Conservation (phyloP, 2,888 invertebrate genomes). For the Monoplex corrugatus region DNA sequence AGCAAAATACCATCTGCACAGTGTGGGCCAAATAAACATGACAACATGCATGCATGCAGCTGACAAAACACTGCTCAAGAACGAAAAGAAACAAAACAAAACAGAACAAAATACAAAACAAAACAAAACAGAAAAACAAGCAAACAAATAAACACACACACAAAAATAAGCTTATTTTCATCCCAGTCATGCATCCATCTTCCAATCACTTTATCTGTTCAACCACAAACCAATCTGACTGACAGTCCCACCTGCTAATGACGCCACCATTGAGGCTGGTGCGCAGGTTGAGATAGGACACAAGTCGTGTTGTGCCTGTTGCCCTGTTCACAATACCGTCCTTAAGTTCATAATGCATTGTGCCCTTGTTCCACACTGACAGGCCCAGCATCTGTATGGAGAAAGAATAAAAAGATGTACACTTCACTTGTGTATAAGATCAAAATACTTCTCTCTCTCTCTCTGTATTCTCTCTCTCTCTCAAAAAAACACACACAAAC, state of each 20-base stretch:
- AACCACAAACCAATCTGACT: too few relatives aligned
- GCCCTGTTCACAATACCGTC: conserved; percentile 71
- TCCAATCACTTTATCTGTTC: background rate
- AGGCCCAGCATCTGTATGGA: conserved; percentile 84
- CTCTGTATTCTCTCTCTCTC: too few relatives aligned
- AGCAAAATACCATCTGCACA: too few relatives aligned
- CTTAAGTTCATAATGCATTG: conserved; percentile 69
- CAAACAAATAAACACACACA: background rate
- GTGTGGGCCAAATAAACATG: too few relatives aligned
- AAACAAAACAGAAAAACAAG: background rate
- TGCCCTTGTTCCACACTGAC: conserved; percentile 82
- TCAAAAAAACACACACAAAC: too few relatives aligned
- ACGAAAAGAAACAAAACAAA: background rate
- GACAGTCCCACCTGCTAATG: conserved; percentile 68
- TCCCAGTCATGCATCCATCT: background rate
- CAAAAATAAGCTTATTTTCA: too few relatives aligned
- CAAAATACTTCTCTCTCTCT: too few relatives aligned
- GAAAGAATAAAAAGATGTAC: background rate
- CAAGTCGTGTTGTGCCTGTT: conserved; percentile 65
- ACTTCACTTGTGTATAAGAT: too few relatives aligned
- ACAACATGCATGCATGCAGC: too few relatives aligned
- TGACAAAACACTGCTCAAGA: too few relatives aligned
- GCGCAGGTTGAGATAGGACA: conserved; percentile 69
- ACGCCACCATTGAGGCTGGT: conserved; percentile 66
- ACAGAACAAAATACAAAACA: background rate